A percentile compares a stretch with the other conserved stretches of the same genome.
phyloP scores from a whole-genome alignment of 2,888 invertebrate genomes.

The Schizotus pectinicornis region DNA sequence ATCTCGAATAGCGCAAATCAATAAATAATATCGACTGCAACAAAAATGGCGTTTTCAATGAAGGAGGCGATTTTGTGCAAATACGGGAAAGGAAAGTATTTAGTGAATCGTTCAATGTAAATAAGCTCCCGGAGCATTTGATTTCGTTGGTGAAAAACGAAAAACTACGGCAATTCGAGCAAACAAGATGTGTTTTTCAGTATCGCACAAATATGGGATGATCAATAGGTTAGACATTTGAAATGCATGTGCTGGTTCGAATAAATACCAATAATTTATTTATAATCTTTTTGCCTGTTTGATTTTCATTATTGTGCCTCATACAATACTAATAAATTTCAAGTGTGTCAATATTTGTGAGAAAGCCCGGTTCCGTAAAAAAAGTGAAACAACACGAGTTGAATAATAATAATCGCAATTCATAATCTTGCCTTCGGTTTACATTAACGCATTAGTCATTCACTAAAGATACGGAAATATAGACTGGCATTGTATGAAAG shows the following conservation, averaged over 20 bases:
- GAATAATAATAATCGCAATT: not conserved
- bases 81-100: not conserved
- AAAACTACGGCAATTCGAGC: too few relatives aligned
- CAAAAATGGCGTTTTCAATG: too few relatives aligned
- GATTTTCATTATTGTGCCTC: not conserved
- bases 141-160: not conserved
- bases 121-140: not conserved
- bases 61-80: not conserved
- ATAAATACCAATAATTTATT: not conserved
- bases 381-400: not conserved
- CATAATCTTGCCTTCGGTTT: slow-evolving; percentile 7
- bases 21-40: too few relatives aligned
- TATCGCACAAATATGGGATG: too few relatives aligned
- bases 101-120: not conserved
- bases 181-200: too few relatives aligned
- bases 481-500: slow-evolving; percentile 22
- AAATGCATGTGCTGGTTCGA: slow-evolving; percentile 1
- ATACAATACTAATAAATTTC: not conserved
- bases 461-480: slow-evolving; percentile 17
- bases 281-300: not conserved
- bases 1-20: too few relatives aligned
- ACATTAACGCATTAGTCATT: slow-evolving; percentile 12
- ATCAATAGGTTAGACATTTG: not conserved
- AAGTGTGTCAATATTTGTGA: not conserved
- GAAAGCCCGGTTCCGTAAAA: not conserved